phyloP scores from a whole-genome alignment of 2,797 vertebrate genomes.

The Phrynocephalus guinanensis region DNA sequence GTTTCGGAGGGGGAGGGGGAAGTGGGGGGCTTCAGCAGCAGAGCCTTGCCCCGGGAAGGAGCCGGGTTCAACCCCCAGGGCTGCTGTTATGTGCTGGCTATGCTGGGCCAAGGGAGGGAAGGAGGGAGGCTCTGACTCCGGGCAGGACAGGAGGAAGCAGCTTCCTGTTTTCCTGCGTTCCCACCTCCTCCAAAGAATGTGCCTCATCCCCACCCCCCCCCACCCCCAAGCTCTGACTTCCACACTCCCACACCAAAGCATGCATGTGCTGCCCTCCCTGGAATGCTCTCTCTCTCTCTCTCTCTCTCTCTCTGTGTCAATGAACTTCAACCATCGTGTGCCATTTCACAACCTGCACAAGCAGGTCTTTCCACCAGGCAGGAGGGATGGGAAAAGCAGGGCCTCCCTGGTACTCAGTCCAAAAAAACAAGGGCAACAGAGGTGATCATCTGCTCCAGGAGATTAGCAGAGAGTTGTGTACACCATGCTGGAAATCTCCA shows the following conservation, averaged over 20 bases:
- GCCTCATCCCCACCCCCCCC: not conserved
- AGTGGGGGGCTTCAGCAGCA: too few species aligned
- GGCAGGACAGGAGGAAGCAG: too few species aligned
- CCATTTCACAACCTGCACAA: not conserved
- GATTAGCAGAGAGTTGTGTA: not conserved
- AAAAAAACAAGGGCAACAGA: not conserved
- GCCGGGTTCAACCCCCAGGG: too few species aligned
- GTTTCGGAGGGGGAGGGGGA: too few species aligned
- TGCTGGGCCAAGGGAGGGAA: too few species aligned
- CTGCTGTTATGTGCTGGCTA: too few species aligned
- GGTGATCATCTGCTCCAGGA: not conserved
- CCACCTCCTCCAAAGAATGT: not conserved
- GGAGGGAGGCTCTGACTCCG: too few species aligned
- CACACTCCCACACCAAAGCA: not conserved
- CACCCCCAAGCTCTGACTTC: not conserved
- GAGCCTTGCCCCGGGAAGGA: too few species aligned
- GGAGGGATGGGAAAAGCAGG: not conserved
- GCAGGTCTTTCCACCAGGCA: not conserved
- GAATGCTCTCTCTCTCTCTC: not conserved
- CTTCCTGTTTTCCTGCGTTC: too few species aligned
- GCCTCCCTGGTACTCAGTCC: not conserved
- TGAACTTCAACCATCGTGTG: not conserved
- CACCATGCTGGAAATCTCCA: not conserved
- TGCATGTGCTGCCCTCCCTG: not conserved
- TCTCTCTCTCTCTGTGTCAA: not conserved